Conservation (phyloP, 2,113 vertebrate genomes). For the Microcebus jonahi region DNA sequence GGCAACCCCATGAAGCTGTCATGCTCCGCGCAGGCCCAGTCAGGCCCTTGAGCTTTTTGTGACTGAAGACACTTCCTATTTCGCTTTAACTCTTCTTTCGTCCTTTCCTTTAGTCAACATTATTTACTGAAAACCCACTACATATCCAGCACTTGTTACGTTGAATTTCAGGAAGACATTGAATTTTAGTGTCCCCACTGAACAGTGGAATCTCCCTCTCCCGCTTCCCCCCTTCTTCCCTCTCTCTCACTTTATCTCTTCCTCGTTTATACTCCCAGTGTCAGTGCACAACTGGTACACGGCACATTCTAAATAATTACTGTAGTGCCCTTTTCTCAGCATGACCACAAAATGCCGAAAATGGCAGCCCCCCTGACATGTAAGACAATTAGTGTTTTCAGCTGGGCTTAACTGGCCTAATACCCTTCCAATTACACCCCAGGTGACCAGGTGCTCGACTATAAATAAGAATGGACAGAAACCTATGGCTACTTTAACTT, state of each 20-base stretch:
- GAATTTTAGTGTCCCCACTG: background rate
- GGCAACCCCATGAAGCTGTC: background rate
- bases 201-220: background rate
- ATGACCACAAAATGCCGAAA: background rate
- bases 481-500: background rate
- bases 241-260: background rate
- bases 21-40: background rate
- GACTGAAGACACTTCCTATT: background rate
- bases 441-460: background rate
- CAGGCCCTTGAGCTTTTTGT: background rate
- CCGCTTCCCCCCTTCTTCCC: background rate
- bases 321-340: background rate
- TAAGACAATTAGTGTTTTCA: background rate
- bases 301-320: background rate
- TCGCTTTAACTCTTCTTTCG: background rate
- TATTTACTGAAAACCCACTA: background rate
- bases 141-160: background rate
- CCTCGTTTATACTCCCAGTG: background rate
- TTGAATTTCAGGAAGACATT: background rate
- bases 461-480: background rate
- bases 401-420: background rate
- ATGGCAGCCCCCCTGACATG: background rate
- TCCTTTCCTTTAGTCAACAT: background rate
- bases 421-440: background rate
- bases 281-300: background rate